These are phyloP conservation scores for Dermatemys mawii DNA, from an alignment of 2,113 vertebrate species.

Conservation along the genomic window DNA sequence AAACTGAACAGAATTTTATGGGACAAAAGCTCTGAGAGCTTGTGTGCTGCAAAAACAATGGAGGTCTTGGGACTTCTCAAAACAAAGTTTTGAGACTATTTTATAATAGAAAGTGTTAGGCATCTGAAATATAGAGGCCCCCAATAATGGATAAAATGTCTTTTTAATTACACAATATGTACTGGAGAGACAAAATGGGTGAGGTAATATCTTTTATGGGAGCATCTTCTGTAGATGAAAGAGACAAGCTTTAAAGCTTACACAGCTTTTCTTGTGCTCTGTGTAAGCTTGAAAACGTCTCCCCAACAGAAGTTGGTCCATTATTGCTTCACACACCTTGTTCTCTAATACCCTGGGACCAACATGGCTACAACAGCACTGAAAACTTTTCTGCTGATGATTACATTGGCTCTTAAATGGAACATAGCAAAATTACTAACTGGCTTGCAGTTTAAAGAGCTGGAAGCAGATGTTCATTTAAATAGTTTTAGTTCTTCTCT, in stretches of 20 bases:
- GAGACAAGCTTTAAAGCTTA: background rate
- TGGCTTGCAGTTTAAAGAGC: background rate
- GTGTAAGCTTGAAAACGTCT: background rate
- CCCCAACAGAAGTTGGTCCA: background rate
- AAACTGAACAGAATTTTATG: background rate
- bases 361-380: background rate
- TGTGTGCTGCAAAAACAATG: background rate
- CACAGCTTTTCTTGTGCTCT: background rate
- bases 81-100: background rate
- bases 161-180: background rate
- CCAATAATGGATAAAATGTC: background rate
- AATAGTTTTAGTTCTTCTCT: slow-evolving; percentile 11
- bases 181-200: background rate
- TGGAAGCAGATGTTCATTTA: background rate
- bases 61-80: background rate
- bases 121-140: background rate
- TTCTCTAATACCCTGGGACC: background rate
- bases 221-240: background rate
- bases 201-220: background rate
- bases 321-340: background rate
- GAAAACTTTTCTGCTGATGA: background rate
- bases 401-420: rapidly evolving
- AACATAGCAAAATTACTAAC: background rate
- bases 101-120: background rate
- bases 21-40: background rate